phyloP scores from a whole-genome alignment of 2,888 invertebrate genomes.

The Aphidius colemani region DNA sequence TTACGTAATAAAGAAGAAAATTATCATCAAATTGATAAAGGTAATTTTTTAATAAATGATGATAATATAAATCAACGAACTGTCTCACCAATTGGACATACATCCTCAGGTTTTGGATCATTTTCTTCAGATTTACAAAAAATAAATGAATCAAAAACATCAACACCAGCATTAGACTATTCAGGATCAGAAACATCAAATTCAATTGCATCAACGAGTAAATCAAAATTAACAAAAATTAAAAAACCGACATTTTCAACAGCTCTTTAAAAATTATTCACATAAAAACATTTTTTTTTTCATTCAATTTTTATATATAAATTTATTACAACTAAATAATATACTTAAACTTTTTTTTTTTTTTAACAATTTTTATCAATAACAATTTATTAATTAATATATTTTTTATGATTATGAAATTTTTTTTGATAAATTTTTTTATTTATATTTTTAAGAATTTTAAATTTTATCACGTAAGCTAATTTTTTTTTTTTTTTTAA shows the following conservation, averaged over 20 bases:
- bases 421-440: background rate
- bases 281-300: too few relatives aligned
- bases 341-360: background rate
- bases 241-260: conserved; percentile 14
- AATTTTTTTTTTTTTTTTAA: background rate
- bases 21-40: conserved; percentile 27
- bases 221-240: background rate
- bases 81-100: conserved; percentile 42
- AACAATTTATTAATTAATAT: background rate
- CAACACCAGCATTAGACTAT: conserved; percentile 35
- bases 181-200: conserved; percentile 36
- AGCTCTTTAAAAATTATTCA: conserved; percentile 3
- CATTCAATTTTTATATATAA: background rate
- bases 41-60: too few relatives aligned
- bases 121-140: conserved; percentile 30
- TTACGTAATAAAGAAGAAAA: conserved; percentile 23
- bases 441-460: background rate
- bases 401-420: background rate
- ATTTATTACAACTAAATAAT: background rate
- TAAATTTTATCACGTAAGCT: conserved; percentile 16
- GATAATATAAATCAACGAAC: conserved; percentile 38
- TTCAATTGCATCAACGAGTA: background rate
- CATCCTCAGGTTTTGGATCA: conserved; percentile 51
- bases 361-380: background rate
- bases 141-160: conserved; percentile 28